Evolutionary conservation across 2,888 invertebrate genomes (phyloP).

Genomic region (Keiferia lycopersicella): DNA sequence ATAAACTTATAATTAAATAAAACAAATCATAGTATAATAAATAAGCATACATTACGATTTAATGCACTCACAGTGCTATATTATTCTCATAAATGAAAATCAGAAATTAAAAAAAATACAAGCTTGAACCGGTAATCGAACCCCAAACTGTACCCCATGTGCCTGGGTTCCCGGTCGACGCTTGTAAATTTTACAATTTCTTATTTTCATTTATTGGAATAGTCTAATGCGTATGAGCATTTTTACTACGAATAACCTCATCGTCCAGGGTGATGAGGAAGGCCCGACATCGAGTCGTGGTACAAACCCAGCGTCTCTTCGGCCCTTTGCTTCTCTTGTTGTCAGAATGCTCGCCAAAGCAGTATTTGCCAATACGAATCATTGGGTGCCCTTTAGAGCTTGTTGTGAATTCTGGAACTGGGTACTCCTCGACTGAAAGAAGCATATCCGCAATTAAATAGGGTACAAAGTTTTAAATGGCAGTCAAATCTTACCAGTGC

Average conservation of each 20-base stretch:
- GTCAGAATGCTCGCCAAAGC: constrained; percentile 15
- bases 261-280: not conserved
- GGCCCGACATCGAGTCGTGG: not conserved
- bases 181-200: too few species aligned
- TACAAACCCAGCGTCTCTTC: constrained; percentile 36
- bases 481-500: too few species aligned
- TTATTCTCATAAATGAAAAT: too few species aligned
- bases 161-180: too few species aligned
- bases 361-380: not conserved
- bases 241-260: not conserved
- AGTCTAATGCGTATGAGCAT: not conserved
- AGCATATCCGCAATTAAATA: not conserved
- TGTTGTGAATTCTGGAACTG: not conserved
- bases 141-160: too few species aligned
- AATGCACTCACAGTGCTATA: too few species aligned
- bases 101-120: too few species aligned
- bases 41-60: too few species aligned
- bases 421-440: not conserved
- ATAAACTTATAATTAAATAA: too few species aligned
- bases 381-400: not conserved
- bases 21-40: not conserved
- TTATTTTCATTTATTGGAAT: too few species aligned
- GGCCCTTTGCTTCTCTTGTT: constrained; percentile 33
- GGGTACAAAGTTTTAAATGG: too few species aligned
- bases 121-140: too few species aligned